Percentiles rank a stretch among this genome's conserved stretches.
These are phyloP conservation scores for Talpa occidentalis DNA, from an alignment of 2,113 vertebrate species.

Conservation along the genomic window DNA sequence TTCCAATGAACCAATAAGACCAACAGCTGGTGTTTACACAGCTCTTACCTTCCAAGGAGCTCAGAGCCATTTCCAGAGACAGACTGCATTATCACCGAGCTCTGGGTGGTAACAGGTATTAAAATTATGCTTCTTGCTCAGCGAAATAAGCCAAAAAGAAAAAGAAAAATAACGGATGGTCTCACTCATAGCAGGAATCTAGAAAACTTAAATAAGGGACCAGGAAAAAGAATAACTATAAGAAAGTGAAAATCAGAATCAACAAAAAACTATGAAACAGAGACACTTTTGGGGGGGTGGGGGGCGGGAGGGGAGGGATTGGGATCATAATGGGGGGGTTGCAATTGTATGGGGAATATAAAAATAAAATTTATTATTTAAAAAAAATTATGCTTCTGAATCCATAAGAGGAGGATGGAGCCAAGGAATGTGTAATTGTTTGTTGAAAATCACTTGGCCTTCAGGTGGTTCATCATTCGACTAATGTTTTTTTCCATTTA, in stretches of 20 bases:
- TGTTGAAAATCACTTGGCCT: not conserved
- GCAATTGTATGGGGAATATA: too few species aligned
- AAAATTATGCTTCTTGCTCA: not conserved
- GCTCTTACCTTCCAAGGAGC: constrained; percentile 31
- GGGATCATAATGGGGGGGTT: too few species aligned
- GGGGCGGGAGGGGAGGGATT: too few species aligned
- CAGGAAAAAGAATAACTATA: too few species aligned
- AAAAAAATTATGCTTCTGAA: not conserved
- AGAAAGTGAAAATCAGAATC: too few species aligned
- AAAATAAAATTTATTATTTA: too few species aligned
- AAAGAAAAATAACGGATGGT: too few species aligned
- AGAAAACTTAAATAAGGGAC: too few species aligned
- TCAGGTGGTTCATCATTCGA: not conserved
- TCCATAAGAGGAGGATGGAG: not conserved
- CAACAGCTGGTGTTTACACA: constrained; percentile 43
- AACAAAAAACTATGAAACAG: too few species aligned
- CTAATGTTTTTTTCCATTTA: not conserved
- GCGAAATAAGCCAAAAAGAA: too few species aligned
- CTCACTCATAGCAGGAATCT: too few species aligned
- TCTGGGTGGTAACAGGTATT: not conserved
- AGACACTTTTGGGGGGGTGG: too few species aligned
- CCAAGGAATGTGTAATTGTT: not conserved
- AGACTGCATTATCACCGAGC: not conserved
- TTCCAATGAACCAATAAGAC: constrained; percentile 55
- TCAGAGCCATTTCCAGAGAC: constrained; percentile 35